Base-by-base conservation (phyloP, 2,888 invertebrate species). In the Papilio gigon region DNA sequence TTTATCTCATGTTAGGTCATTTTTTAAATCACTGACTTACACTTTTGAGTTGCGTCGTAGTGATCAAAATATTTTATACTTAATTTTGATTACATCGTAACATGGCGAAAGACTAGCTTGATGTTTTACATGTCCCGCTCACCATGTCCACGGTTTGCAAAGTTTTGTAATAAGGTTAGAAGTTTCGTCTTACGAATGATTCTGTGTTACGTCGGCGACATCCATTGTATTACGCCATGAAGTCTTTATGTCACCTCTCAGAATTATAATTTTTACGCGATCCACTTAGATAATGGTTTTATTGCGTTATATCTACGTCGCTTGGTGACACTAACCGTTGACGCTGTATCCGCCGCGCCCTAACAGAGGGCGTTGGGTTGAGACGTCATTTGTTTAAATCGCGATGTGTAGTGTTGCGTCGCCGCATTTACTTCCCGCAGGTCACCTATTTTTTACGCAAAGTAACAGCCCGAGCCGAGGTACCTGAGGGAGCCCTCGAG, bases 271-370 rank as follows among this genome's bases (percentile, higher is more conserved):
- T 56, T 30, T 56, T 56, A 56, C 17, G 22, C 27, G 53, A n/a
- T 30, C 53, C 53, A 56, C n/a, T 56, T 56, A 56, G 30, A 56
- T 56, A 56, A 56, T 56, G 17, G 53, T 4, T 30, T 53, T 27
- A 17, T 53, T 50, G 27, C n/a, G 4, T 30, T 30, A 30, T 30
- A 30, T 56, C 17, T 17, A 27, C 30, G 3, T n/a, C 30, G 27
- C 3, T 30, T 37, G 14, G 37, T 37, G 37, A 37, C 6, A 37
- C 11, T 12, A 12, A 12, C 37, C n/a, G n/a, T n/a, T n/a, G n/a
- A n/a, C n/a, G n/a, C n/a, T n/a, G n/a, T n/a, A n/a, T n/a, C n/a
- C n/a, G n/a, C n/a, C n/a, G n/a, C n/a, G n/a, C n/a, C n/a, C n/a
- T n/a, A n/a, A n/a, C n/a, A n/a, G n/a, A n/a, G n/a, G n/a, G n/a